Conservation (phyloP, 2,888 invertebrate genomes). For the Neelides folsomi region DNA sequence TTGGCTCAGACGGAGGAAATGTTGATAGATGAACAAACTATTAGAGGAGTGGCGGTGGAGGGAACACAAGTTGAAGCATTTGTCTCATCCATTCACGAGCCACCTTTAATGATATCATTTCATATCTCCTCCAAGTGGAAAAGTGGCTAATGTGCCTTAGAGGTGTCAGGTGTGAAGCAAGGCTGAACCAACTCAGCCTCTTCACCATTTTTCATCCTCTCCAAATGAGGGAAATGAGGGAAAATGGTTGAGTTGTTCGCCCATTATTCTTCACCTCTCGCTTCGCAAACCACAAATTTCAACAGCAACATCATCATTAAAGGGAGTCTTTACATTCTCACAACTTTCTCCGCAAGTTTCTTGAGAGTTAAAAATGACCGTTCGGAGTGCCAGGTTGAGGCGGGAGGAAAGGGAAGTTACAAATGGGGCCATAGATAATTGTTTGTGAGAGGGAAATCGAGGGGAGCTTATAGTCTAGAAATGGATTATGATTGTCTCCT, state of each 20-base stretch:
- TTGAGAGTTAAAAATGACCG: neutral
- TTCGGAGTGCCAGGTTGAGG: neutral
- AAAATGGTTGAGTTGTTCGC: neutral
- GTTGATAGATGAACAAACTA: constrained; percentile 28
- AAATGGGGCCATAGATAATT: no score
- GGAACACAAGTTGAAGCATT: constrained; percentile 12
- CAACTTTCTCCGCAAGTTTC: neutral
- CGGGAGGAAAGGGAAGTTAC: no score
- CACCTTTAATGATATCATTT: no score
- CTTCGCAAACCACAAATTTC: no score
- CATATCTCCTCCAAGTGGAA: no score
- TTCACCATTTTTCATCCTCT: constrained; percentile 15
- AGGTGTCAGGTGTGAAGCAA: constrained; percentile 23
- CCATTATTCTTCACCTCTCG: no score
- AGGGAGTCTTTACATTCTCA: no score
- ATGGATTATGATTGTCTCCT: constrained; percentile 22
- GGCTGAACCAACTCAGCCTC: neutral
- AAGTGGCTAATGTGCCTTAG: neutral
- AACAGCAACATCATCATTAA: no score
- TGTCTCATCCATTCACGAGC: constrained; percentile 9
- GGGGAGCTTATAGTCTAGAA: constrained; percentile 4
- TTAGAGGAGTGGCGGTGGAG: constrained; percentile 11
- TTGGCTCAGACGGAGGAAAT: constrained; percentile 24
- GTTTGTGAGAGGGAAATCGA: no score
- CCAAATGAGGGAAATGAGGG: neutral